These are phyloP conservation scores for Heterohyrax brucei DNA, from an alignment of 2,797 vertebrate genomes.

Conservation along the genomic window DNA sequence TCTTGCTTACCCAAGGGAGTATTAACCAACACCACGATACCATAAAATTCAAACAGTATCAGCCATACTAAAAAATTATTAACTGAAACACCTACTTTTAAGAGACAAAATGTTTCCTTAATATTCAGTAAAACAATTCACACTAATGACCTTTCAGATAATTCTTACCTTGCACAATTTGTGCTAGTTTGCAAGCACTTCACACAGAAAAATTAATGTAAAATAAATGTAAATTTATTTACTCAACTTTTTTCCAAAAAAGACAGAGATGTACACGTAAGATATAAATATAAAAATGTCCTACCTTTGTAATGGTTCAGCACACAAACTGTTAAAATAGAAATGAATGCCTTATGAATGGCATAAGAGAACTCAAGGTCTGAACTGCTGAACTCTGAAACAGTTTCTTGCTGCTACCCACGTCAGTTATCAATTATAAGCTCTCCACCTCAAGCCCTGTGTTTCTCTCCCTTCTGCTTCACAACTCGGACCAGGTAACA, in stretches of 20 bases:
- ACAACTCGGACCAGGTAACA: conserved; percentile 21
- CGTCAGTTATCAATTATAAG: too few species aligned
- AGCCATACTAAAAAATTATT: not conserved
- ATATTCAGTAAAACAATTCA: not conserved
- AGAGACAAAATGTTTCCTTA: not conserved
- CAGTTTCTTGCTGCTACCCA: not conserved
- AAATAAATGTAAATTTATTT: conserved; percentile 27
- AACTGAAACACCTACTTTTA: not conserved
- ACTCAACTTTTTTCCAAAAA: not conserved
- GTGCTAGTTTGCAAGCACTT: not conserved
- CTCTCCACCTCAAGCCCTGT: not conserved
- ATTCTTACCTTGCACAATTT: not conserved
- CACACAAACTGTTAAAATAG: conserved; percentile 1
- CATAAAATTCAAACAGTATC: not conserved
- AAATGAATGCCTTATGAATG: not conserved
- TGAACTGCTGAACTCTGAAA: not conserved
- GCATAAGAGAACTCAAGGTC: not conserved
- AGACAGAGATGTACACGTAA: not conserved
- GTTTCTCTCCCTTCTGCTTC: not conserved
- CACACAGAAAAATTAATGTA: conserved; percentile 18
- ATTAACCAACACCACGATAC: not conserved
- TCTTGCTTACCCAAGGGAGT: not conserved
- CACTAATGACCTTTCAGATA: not conserved
- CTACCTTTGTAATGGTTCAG: conserved; percentile 23
- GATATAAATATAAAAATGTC: not conserved